A percentile compares a stretch with the other conserved stretches of the same genome.
Conservation (phyloP, 2,797 vertebrate genomes). For the Emydoidea blandingii region DNA sequence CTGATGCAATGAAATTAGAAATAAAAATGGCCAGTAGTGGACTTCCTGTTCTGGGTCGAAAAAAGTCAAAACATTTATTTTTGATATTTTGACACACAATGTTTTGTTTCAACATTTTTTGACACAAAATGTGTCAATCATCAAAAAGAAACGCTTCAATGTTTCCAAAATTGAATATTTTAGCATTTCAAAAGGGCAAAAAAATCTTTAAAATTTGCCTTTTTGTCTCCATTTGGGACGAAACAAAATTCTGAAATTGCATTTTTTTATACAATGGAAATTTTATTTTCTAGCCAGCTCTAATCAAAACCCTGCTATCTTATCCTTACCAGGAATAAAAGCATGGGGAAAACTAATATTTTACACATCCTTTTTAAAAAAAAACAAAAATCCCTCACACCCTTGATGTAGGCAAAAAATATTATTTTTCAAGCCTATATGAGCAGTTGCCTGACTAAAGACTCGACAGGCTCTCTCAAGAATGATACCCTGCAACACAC, state of each 20-base stretch:
- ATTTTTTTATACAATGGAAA: neutral
- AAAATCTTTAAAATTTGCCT: neutral
- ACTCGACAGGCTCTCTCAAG: neutral
- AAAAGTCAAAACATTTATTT: neutral
- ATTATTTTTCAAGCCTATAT: neutral
- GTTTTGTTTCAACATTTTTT: neutral
- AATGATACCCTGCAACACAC: conserved; percentile 9
- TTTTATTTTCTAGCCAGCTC: neutral
- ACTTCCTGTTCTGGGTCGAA: neutral
- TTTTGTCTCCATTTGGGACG: neutral
- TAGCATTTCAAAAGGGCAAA: neutral
- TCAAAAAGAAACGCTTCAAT: neutral
- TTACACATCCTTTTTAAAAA: neutral
- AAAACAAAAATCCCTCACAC: neutral
- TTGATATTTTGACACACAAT: neutral
- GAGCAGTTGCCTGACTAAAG: conserved; percentile 31
- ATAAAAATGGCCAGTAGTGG: neutral
- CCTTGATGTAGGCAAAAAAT: neutral
- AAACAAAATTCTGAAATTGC: neutral
- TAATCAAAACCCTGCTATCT: neutral
- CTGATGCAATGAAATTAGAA: neutral
- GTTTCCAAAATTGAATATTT: neutral
- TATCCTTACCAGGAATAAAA: neutral
- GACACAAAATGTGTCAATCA: neutral
- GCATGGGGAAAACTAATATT: neutral